These are phyloP conservation scores for Microplitis mediator DNA, from an alignment of 1,140 invertebrate genomes.

Conservation along the genomic window DNA sequence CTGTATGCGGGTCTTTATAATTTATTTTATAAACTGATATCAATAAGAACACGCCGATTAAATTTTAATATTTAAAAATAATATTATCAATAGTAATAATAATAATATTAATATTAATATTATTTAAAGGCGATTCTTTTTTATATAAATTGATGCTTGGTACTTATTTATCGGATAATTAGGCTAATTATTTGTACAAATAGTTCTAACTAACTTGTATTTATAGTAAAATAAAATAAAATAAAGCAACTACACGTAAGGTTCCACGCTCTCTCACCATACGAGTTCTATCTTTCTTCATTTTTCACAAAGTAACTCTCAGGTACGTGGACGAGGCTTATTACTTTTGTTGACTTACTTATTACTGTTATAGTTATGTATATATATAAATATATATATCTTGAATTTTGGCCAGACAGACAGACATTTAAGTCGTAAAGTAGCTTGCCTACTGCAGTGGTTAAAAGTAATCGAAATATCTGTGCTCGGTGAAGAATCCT, in stretches of 20 bases:
- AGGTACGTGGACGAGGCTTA: conserved; percentile 50
- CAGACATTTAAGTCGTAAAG: conserved; percentile 37
- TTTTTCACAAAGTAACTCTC: conserved; percentile 41
- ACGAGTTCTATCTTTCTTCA: conserved; percentile 16
- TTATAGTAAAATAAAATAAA: not conserved
- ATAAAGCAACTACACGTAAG: conserved; percentile 2
- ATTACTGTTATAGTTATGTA: not conserved
- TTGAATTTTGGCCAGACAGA: conserved; percentile 25
- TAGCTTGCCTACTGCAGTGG: conserved; percentile 44
- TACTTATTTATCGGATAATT: conserved; percentile 6
- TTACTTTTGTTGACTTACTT: conserved; percentile 17
- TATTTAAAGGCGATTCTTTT: not conserved
- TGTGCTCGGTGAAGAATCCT: conserved; percentile 56
- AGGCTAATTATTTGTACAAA: conserved; percentile 40
- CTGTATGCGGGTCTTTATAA: too few relatives aligned
- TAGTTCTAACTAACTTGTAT: conserved; percentile 35
- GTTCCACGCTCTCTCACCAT: conserved; percentile 5
- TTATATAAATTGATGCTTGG: not conserved
- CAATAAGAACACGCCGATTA: too few relatives aligned
- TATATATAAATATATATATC: conserved; percentile 11
- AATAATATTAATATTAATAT: not conserved
- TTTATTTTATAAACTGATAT: too few relatives aligned
- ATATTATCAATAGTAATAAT: not conserved
- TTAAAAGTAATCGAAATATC: conserved; percentile 55
- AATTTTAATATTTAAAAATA: not conserved